These are phyloP conservation scores for Centropristis striata DNA, from an alignment of 2,113 vertebrate species.

Conservation along the genomic window DNA sequence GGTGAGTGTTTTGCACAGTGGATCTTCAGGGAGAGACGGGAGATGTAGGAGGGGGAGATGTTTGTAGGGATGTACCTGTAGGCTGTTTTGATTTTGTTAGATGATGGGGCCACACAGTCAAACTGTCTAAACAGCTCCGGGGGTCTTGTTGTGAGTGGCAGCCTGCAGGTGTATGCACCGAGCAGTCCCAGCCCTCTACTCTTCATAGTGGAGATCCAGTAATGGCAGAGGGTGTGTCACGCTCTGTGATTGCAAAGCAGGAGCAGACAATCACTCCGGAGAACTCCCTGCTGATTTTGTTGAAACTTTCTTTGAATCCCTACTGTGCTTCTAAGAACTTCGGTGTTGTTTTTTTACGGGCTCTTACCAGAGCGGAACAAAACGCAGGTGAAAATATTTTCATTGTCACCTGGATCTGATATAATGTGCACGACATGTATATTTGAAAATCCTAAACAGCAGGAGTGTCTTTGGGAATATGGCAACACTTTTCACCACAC, in stretches of 20 bases:
- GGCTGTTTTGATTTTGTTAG: conserved; percentile 68
- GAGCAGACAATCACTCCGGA: conserved; percentile 57
- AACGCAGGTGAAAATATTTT: conserved; percentile 44
- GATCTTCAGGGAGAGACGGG: conserved; percentile 38
- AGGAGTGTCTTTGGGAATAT: not conserved
- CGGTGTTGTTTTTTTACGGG: conserved; percentile 39
- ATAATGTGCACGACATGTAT: conserved; percentile 18
- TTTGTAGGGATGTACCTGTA: conserved; percentile 46
- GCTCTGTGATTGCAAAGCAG: conserved; percentile 62
- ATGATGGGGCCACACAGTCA: conserved; percentile 58
- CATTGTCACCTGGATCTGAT: conserved; percentile 45
- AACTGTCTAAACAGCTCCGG: conserved; percentile 56
- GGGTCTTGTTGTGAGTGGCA: conserved; percentile 50
- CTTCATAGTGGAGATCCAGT: conserved; percentile 38
- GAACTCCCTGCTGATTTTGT: conserved; percentile 64
- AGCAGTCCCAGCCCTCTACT: conserved; percentile 23
- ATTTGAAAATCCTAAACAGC: conserved; percentile 24
- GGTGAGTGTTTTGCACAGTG: conserved; percentile 60
- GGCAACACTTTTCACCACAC: not conserved
- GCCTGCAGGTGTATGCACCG: conserved; percentile 46
- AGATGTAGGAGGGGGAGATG: conserved; percentile 12
- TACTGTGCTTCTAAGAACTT: conserved; percentile 33
- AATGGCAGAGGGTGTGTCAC: conserved; percentile 54
- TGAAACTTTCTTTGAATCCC: conserved; percentile 55
- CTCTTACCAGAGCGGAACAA: conserved; percentile 23